Base-by-base conservation (phyloP, 2,888 invertebrate genomes). In the Xiphydria camelus region DNA sequence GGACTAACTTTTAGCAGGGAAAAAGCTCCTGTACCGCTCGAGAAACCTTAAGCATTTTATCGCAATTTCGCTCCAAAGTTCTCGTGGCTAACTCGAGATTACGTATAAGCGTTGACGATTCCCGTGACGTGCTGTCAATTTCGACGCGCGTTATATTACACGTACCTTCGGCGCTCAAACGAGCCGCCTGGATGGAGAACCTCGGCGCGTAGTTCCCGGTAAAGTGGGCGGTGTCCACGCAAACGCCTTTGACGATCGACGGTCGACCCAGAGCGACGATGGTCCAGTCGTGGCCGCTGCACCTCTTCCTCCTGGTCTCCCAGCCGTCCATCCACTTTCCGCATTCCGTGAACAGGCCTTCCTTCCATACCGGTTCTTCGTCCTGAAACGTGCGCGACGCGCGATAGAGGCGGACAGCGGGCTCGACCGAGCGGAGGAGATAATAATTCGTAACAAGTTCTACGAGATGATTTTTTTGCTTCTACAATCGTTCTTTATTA, bases 281-380 rank as follows among this genome's bases (percentile, higher is more conserved):
- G 51, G 82, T 80, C 83, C 83, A 85, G 52, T 85, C 84, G 48
- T 85, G 83, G 1, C 84, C 84, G 1, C 79, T 68, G 15, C 78
- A 77, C 42, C 85, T 73, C 62, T 82, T 83, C 41, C 84, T 76
- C 9, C 84, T 71, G 0, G 85, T 84, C 66, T 85, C 84, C 85
- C 85, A 85, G 0, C 84, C 85, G 53, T 85, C 85, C 84, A 85
- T 85, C 84, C 83, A 84, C 61, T 85, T 85, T 1, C 85, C 85
- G 45, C 72, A 83, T 37, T 82, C 81, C 0, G 84, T 84, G 62
- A 79, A 85, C 49, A 79, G 78, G 1, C 81, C 81, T 4, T 79
- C 71, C 10, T 81, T 78, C 71, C 82, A 84, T 9, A 81, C 67
- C 0, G 84, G 81, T 2, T 82, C 81, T 0, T 72, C 68, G 34